phyloP scores from a whole-genome alignment of 1,140 invertebrate genomes.

The Bemisia tabaci region DNA sequence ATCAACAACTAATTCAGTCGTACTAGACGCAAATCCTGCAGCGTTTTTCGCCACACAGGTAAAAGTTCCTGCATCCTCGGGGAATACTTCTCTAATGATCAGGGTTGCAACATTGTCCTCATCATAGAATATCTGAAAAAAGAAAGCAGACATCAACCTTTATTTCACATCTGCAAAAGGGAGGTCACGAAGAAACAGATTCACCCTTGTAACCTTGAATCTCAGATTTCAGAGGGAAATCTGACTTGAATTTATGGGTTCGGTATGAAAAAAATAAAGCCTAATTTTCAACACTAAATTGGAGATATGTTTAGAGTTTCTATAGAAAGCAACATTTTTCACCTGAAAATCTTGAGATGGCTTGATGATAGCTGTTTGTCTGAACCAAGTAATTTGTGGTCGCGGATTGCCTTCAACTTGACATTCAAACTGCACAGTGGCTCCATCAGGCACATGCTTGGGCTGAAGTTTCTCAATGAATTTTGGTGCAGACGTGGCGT shows the following conservation, averaged over 20 bases:
- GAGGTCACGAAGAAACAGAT: too few species aligned
- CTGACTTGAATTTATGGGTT: too few species aligned
- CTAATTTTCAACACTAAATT: too few species aligned
- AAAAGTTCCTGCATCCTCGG: slow-evolving; percentile 92
- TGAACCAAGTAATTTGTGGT: slow-evolving; percentile 89
- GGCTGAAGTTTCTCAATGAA: slow-evolving; percentile 75
- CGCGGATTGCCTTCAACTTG: slow-evolving; percentile 77
- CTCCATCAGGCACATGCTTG: slow-evolving; percentile 68
- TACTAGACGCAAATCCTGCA: slow-evolving; percentile 81
- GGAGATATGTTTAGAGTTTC: too few species aligned
- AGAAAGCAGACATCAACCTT: slow-evolving; percentile 4
- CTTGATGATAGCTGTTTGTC: slow-evolving; percentile 82
- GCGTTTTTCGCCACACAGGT: slow-evolving; percentile 93
- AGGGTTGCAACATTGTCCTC: slow-evolving; percentile 84
- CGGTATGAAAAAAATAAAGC: too few species aligned
- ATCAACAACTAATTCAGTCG: slow-evolving; percentile 78
- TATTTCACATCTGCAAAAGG: too few species aligned
- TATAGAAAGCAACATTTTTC: too few species aligned
- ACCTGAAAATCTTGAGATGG: slow-evolving; percentile 68
- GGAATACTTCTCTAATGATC: slow-evolving; percentile 88
- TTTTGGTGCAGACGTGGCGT: slow-evolving; percentile 62
- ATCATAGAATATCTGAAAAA: slow-evolving; percentile 73
- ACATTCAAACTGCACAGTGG: slow-evolving; percentile 77
- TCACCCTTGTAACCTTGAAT: too few species aligned
- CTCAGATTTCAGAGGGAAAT: too few species aligned